Conservation (phyloP, 2,888 invertebrate genomes). For the Eledona agricola region DNA sequence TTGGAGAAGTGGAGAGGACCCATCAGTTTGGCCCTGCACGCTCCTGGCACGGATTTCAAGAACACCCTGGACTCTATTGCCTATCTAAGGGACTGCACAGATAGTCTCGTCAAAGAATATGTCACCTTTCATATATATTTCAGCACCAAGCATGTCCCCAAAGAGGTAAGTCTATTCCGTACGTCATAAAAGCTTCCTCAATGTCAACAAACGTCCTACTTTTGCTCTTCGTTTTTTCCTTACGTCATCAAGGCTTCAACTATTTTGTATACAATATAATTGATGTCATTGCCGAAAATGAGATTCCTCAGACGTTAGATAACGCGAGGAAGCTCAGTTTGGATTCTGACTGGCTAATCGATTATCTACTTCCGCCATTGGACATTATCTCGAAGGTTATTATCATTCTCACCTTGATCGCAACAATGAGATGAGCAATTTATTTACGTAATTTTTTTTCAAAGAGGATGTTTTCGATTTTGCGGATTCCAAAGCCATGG, state of each 20-base stretch:
- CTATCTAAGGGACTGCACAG: slow-evolving; percentile 79
- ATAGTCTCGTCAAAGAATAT: slow-evolving; percentile 74
- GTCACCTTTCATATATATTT: slow-evolving; percentile 92
- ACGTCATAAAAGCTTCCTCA: not conserved
- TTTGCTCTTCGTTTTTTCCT: no score
- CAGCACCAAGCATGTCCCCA: slow-evolving; percentile 85
- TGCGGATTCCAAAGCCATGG: not conserved
- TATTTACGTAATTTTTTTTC: slow-evolving; percentile 3
- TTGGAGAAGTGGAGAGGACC: slow-evolving; percentile 89
- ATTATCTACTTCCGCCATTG: no score
- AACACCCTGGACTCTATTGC: slow-evolving; percentile 82
- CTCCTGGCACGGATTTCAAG: slow-evolving; percentile 84
- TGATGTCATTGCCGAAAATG: no score
- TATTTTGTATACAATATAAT: no score
- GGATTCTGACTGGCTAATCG: no score
- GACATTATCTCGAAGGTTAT: no score
- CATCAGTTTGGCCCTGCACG: slow-evolving; percentile 85
- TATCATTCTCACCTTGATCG: slow-evolving; percentile 15
- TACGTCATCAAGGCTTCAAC: no score
- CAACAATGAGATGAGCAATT: slow-evolving; percentile 20
- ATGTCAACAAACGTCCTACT: not conserved
- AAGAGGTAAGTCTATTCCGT: slow-evolving; percentile 62
- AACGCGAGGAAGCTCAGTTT: no score
- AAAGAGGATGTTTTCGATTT: slow-evolving; percentile 1
- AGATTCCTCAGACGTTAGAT: no score